Conservation (phyloP, 1,140 invertebrate genomes). For the Nephila pilipes region DNA sequence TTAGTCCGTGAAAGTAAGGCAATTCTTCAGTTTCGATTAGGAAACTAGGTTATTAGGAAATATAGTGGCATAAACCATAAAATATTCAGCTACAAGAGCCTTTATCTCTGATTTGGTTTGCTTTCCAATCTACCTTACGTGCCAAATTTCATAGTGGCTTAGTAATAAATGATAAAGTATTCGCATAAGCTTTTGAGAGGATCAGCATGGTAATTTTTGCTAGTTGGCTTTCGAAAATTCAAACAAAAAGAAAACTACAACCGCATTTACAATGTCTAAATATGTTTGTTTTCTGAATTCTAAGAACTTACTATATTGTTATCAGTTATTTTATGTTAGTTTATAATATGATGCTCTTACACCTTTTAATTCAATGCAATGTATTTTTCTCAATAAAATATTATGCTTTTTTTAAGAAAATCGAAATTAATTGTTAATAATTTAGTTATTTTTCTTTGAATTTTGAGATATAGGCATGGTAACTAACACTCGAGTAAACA, state of each 20-base stretch:
- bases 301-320: too few species aligned
- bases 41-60: conserved; percentile 52
- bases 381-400: too few species aligned
- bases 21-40: not conserved
- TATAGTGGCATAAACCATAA: conserved; percentile 29
- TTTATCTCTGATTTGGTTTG: conserved; percentile 34
- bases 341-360: too few species aligned
- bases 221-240: not conserved
- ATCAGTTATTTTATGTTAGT: too few species aligned
- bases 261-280: too few species aligned
- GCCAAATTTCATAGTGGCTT: not conserved
- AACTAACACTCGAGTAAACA: too few species aligned
- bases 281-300: too few species aligned
- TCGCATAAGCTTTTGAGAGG: not conserved
- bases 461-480: too few species aligned
- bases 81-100: conserved; percentile 19
- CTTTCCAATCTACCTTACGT: not conserved
- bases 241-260: not conserved
- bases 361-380: too few species aligned
- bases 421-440: too few species aligned
- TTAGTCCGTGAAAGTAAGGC: conserved; percentile 21
- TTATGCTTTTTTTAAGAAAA: too few species aligned
- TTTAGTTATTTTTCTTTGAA: too few species aligned
- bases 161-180: not conserved
- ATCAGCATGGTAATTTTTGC: not conserved